A percentile compares a stretch with the other conserved stretches of the same genome.
phyloP scores from a whole-genome alignment of 1,140 invertebrate species.

The Ips typographus region DNA sequence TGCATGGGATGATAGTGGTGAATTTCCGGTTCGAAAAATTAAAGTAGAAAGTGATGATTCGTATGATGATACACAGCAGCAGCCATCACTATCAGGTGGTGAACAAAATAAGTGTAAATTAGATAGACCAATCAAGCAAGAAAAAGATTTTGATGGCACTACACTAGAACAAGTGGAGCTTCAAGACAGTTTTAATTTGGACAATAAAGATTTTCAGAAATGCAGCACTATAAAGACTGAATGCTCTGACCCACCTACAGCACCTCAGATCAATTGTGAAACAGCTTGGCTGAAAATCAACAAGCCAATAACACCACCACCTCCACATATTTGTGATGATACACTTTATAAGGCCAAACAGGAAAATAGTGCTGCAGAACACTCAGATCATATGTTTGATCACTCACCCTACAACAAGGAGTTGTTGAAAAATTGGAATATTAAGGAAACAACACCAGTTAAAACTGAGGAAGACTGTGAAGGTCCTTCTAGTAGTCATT shows the following conservation, averaged over 20 bases:
- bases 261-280: not conserved
- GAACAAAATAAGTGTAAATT: not conserved
- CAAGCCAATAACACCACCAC: slow-evolving; percentile 11
- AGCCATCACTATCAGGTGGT: not conserved
- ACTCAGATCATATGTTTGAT: slow-evolving; percentile 11
- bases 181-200: not conserved
- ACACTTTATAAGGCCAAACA: not conserved
- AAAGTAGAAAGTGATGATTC: not conserved
- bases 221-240: not conserved
- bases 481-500: slow-evolving; percentile 15
- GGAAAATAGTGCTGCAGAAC: too few relatives aligned
- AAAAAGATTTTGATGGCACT: not conserved
- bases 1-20: slow-evolving; percentile 26
- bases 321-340: slow-evolving; percentile 7
- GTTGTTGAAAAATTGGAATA: slow-evolving; percentile 27
- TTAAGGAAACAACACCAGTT: slow-evolving; percentile 29
- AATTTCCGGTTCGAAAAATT: not conserved
- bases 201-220: not conserved
- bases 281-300: not conserved
- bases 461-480: slow-evolving; percentile 18
- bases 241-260: not conserved
- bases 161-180: not conserved
- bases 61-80: not conserved
- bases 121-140: not conserved
- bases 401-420: slow-evolving; percentile 37